Evolutionary conservation across 2,113 vertebrate genomes (phyloP).

Genomic region (Cyphotilapia sp.): DNA sequence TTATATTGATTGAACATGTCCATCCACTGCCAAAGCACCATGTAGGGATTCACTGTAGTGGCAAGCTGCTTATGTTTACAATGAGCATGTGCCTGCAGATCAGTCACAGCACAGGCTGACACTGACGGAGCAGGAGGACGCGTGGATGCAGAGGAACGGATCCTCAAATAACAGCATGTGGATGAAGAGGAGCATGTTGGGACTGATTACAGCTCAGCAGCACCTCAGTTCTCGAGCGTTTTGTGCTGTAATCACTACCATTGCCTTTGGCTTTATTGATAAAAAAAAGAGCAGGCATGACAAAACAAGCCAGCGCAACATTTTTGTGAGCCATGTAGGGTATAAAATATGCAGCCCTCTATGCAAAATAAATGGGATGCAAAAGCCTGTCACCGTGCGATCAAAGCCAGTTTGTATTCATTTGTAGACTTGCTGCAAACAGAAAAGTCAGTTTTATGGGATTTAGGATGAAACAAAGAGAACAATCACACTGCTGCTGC

Average conservation of each 20-base stretch:
- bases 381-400: background rate
- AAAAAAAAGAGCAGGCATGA: background rate
- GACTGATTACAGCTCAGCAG: background rate
- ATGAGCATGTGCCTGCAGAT: constrained; percentile 31
- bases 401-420: background rate
- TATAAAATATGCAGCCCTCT: background rate
- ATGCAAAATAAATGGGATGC: background rate
- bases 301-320: background rate
- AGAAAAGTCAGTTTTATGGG: background rate
- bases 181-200: background rate
- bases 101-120: background rate
- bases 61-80: constrained; percentile 44
- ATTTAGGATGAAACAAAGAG: background rate
- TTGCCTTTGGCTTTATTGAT: background rate
- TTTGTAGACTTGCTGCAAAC: background rate
- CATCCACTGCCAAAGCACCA: constrained; percentile 27
- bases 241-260: background rate
- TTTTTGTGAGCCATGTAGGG: background rate
- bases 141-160: background rate
- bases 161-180: background rate
- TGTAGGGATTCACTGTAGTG: background rate
- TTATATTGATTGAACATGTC: constrained; percentile 50
- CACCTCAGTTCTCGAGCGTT: background rate
- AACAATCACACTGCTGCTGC: background rate
- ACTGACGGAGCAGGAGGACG: background rate